phyloP scores from a whole-genome alignment of 2,113 vertebrate genomes.

The Cacatua alba region DNA sequence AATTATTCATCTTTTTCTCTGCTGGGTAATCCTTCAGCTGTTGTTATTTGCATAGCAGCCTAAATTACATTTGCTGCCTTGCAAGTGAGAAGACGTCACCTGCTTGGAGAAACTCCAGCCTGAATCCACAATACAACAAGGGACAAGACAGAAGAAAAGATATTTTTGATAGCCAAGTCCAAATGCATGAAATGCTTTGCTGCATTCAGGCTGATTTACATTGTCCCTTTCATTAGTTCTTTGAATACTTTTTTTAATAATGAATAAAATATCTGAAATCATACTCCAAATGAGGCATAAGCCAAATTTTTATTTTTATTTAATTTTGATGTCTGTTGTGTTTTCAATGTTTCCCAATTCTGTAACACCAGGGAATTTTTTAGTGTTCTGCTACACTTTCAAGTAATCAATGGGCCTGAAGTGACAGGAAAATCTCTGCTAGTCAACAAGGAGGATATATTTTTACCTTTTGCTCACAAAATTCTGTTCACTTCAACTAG shows the following conservation, averaged over 20 bases:
- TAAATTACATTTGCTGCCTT: not conserved
- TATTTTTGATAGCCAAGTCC: not conserved
- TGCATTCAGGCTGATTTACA: not conserved
- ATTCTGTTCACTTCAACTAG: not conserved
- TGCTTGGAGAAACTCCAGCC: not conserved
- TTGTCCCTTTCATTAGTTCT: not conserved
- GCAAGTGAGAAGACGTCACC: not conserved
- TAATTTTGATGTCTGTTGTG: not conserved
- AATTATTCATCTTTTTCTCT: not conserved
- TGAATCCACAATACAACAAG: accelerated
- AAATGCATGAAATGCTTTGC: not conserved
- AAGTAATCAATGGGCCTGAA: not conserved
- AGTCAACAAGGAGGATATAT: not conserved
- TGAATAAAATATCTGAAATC: not conserved
- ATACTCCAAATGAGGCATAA: not conserved
- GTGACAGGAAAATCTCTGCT: not conserved
- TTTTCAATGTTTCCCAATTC: not conserved
- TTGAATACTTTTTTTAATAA: not conserved
- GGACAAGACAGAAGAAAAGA: not conserved
- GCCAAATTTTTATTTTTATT: not conserved
- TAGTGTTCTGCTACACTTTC: not conserved
- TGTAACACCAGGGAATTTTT: not conserved
- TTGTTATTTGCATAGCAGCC: not conserved
- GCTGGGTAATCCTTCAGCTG: not conserved
- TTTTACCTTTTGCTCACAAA: not conserved